Base-by-base conservation (phyloP, 2,113 vertebrate genomes). In the Ranitomeya imitator region DNA sequence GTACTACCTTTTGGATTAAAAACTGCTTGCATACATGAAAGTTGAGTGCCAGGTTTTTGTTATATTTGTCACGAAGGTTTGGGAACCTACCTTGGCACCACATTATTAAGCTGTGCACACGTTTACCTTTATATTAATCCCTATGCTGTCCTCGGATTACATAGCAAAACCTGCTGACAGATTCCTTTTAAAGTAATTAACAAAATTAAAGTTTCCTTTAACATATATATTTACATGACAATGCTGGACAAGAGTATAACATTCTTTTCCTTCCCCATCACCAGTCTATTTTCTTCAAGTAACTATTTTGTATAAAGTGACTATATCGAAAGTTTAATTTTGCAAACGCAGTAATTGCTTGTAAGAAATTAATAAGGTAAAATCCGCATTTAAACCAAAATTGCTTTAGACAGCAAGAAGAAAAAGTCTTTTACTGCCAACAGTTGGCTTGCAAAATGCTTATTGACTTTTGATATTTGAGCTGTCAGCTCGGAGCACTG, bases 391-490 rank as follows among this genome's bases (percentile, higher is more conserved):
- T 79, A 79, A 21, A 16, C 54, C 26, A 31, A 80, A 81, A 81
- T 11, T 81, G 79, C 79, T 81, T 15, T 60, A 60, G 79, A 81
- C 79, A 81, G 79, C 79, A 81, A 23, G 31, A 81, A 31, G 57
- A 60, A 81, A 31, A 60, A 31, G 55, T 60, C 55, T 8, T n/a
- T 60, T 81, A 26, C 16, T 81, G 79, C 79, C 79, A 81, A 60
- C 79, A 31, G 55, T 81, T 81, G 55, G 79, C 55, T 61, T 61
- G 26, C 57, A 81, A 61, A 81, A 81, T 61, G 57, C 79, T 16
- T 59, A 31, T 81, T 81, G 79, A 81, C 79, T 81, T 81, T 18
- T 60, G 9, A 81, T 81, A 60, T 81, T 60, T 60, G 57, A 60
- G 59, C n/a, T 55, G 57, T 80, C 54, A 80, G 55, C n/a, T 31